Base-by-base conservation (phyloP, 2,113 vertebrate genomes). In the Sterrhoptilus dennistouni region DNA sequence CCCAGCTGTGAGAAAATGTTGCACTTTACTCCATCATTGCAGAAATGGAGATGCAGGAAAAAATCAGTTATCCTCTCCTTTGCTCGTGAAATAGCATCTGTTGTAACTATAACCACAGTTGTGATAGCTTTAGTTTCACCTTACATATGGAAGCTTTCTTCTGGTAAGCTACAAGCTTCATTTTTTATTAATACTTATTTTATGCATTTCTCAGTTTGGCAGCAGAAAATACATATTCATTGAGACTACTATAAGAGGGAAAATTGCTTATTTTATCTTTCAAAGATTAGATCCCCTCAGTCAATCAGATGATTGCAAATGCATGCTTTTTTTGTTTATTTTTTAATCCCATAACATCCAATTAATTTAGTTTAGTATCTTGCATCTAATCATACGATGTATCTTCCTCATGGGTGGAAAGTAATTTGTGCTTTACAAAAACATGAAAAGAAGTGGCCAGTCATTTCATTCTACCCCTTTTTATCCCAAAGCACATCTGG, bases 291-390 rank as follows among this genome's bases (percentile, higher is more conserved):
- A 35, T 84, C 9, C 8, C 35, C 18, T 65, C 9, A 4, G 44
- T 88, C 66, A 90, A 71, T 56, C 57, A 52, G 21, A 86, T 76
- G 45, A 70, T 54, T 95, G 35, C 36, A 95, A 94, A 65, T 25
- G 29, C 65, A 36, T 53, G 17, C 10, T 35, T 85, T 83, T 84
- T 85, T 63, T 45, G 17, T n/a, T 81, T 54, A 13, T 68, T 76
- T 87, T 92, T 86, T 47, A 20, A 70, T 95, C 54, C 31, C 42
- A 50, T 89, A 83, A 35, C 60, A 72, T 95, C 72, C 13, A 36
- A 45, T 89, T 93, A 91, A 87, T 90, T 96, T 80, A 80, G 50
- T 88, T 82, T 75, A 84, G 69, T 90, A 47, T 87, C 50, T 94
- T 79, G 59, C 14, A 64, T 86, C 45, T 94, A 66, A 84, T 89